Base-by-base conservation (phyloP, 2,113 vertebrate genomes). In the Poicephalus gulielmi region DNA sequence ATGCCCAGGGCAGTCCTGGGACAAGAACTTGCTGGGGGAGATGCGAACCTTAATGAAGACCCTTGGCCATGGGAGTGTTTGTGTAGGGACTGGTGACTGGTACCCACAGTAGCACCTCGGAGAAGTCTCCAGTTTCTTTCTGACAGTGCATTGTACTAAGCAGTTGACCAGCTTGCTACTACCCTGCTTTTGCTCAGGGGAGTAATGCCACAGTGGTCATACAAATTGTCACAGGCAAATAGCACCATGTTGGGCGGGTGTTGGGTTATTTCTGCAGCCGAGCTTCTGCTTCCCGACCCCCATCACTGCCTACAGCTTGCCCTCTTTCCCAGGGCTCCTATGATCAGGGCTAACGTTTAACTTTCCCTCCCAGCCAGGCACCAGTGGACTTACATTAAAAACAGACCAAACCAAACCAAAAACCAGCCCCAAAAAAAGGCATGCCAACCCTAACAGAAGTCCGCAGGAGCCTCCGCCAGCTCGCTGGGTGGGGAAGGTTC, bases 321-420 rank as follows among this genome's bases (percentile, higher is more conserved):
- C n/a, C 2, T 11, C 2, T 19, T 27, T 47, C 31, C 22, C n/a
- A 39, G 8, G 1, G 6, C 16, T 67, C 9, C 0, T 12, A 8
- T n/a, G 9, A 43, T 30, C 19, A 1, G 0, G 5, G 35, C 13
- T 55, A 33, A 37, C 1, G 0, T 39, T 50, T 35, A 43, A 7
- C 31, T 70, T 53, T 73, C 59, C 19, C 37, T 52, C 23, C 11
- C 46, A 59, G 24, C 1, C 25, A 59, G 31, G 9, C 60, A 87
- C 6, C 37, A 27, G 22, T 5, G 16, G 0, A 1, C 41, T 35
- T 15, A 27, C 5, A 25, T 30, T 13, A 22, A 30, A 53, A 47
- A 30, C 11, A n/a, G 22, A 30, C 8, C 8, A 25, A 20, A 60
- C 15, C 24, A 19, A 49, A 46, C 10, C n/a, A 17, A 59, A 49